Evolutionary conservation across 2,888 invertebrate species (phyloP).

Genomic region (Drosophila falleni): DNA sequence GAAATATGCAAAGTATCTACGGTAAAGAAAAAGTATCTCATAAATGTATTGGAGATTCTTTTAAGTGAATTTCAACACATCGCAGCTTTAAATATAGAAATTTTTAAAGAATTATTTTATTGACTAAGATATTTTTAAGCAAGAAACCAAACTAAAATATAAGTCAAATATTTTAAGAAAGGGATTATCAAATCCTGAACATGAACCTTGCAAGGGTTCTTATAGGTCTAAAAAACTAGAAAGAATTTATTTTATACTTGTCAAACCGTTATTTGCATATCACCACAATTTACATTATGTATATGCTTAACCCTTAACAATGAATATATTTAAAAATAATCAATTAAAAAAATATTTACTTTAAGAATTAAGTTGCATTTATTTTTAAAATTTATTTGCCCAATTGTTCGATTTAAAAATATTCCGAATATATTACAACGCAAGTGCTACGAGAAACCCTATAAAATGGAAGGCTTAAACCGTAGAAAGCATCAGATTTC

Average conservation of each 20-base stretch:
- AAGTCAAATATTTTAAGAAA: background rate
- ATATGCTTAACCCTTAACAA: background rate
- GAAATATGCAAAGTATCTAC: background rate
- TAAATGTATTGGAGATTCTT: background rate
- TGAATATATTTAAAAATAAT: background rate
- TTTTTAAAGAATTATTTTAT: background rate
- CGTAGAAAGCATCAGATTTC: conserved; percentile 3
- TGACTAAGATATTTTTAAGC: background rate
- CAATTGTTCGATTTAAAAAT: conserved; percentile 9
- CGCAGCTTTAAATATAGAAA: background rate
- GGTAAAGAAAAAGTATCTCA: background rate
- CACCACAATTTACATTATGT: no score
- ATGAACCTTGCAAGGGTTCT: background rate
- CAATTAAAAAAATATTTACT: conserved; percentile 1
- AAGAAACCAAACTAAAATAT: background rate
- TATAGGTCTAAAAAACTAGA: no score
- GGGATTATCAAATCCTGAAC: background rate
- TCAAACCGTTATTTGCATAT: no score
- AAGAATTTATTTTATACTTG: background rate
- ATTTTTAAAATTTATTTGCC: conserved; percentile 12
- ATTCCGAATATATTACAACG: background rate
- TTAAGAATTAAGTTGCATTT: background rate
- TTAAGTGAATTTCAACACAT: background rate
- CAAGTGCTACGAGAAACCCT: background rate
- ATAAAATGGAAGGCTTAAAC: conserved; percentile 3